Percentiles rank a stretch among this genome's conserved stretches.
Evolutionary conservation across 1,140 invertebrate species (phyloP).

Genomic region (Aphaenogaster rudis): DNA sequence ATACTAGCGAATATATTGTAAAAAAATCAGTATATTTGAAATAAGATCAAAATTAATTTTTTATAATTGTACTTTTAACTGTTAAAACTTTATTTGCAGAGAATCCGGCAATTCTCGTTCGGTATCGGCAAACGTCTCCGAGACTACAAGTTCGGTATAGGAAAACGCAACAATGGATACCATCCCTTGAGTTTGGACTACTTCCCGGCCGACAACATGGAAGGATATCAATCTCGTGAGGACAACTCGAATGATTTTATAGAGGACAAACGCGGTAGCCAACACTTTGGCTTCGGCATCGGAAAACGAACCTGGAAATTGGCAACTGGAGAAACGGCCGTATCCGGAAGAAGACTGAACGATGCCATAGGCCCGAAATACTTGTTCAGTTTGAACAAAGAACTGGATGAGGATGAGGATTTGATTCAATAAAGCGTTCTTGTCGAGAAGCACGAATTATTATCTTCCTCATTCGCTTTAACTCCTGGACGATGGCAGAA

Average conservation of each 20-base stretch:
- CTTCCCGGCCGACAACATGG: constrained; percentile 57
- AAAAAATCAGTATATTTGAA: no score
- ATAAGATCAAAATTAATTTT: neutral
- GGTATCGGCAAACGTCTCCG: constrained; percentile 88
- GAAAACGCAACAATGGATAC: constrained; percentile 81
- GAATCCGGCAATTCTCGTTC: constrained; percentile 87
- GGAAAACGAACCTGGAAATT: constrained; percentile 80
- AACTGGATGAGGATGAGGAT: constrained; percentile 75
- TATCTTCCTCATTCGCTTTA: neutral
- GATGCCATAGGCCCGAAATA: constrained; percentile 77
- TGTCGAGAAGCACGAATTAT: constrained; percentile 11
- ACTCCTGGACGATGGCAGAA: neutral
- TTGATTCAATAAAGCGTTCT: constrained; percentile 52
- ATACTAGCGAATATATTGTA: neutral
- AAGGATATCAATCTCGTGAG: constrained; percentile 55
- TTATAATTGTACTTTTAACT: neutral
- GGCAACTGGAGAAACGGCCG: constrained; percentile 14
- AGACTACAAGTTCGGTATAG: constrained; percentile 86
- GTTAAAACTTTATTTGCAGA: constrained; percentile 67
- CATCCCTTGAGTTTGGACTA: constrained; percentile 63
- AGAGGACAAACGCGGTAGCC: constrained; percentile 76
- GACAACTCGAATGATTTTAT: constrained; percentile 65
- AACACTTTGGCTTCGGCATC: constrained; percentile 81
- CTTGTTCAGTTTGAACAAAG: constrained; percentile 84
- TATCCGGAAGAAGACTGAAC: constrained; percentile 65